Base-by-base conservation (phyloP, 1,140 invertebrate species). In the Melitaea cinxia region DNA sequence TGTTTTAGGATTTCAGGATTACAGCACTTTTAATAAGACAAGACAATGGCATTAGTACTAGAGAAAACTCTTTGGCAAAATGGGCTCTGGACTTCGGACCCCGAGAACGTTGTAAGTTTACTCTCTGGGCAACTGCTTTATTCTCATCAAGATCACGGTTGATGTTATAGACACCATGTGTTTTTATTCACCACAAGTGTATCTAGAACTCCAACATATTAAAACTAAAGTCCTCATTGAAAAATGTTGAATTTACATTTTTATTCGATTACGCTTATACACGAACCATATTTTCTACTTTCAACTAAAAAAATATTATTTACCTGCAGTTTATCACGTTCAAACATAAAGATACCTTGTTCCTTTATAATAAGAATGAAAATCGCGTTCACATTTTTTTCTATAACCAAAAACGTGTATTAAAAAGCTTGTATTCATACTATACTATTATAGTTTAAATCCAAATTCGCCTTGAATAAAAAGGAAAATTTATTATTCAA, bases 301-400 rank as follows among this genome's bases (percentile, higher is more conserved):
- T 37, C 35, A 37, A 37, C n/a, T 37, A 37, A 37, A 37, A 37
- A 37, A 37, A n/a, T n/a, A n/a, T n/a, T n/a, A n/a, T n/a, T n/a
- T n/a, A n/a, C n/a, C n/a, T n/a, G n/a, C 4, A 37, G n/a, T 14
- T n/a, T 37, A 37, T 1, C 1, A 37, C 14, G 14, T 37, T n/a
- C 4, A 12, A 37, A 37, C 35, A 37, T 37, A 37, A 33, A 33
- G 10, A 33, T 0, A 37, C 35, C 35, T n/a, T 37, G 6, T n/a
- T 2, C 1, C 10, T 37, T 14, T 0, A n/a, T 2, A 37, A 37
- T 37, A 37, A 37, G 35, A 4, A 4, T n/a, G n/a, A 14, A 4
- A 37, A 37, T 14, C 14, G 35, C 35, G n/a, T 14, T 1, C 12
- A 14, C 35, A 14, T 2, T 0, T n/a, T 5, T 37, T 37, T 37